A percentile compares a stretch with the other conserved stretches of the same genome.
These are phyloP conservation scores for Drosophila punjabiensis DNA, from an alignment of 1,140 invertebrate species.

Conservation along the genomic window DNA sequence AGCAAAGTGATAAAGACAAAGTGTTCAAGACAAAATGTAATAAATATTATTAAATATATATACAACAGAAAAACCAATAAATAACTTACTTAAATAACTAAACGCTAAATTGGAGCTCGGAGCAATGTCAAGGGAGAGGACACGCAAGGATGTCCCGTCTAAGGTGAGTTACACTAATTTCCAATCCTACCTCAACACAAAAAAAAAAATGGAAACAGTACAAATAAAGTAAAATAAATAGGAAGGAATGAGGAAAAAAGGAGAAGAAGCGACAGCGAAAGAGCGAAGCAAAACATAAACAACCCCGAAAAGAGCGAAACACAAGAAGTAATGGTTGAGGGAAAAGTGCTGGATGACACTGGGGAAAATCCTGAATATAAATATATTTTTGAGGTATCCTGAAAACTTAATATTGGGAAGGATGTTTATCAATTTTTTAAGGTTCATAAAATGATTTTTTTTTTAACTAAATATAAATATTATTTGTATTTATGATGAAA, in stretches of 20 bases:
- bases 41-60: constrained; percentile 66
- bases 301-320: constrained; percentile 62
- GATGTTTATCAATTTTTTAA: not conserved
- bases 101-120: constrained; percentile 32
- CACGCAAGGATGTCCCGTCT: constrained; percentile 58
- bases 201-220: not conserved
- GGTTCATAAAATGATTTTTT: not conserved
- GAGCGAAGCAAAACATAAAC: constrained; percentile 74
- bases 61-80: constrained; percentile 18
- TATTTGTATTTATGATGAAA: not conserved
- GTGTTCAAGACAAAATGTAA: constrained; percentile 80
- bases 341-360: constrained; percentile 20
- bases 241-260: not conserved
- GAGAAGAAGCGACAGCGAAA: constrained; percentile 29
- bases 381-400: not conserved
- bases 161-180: constrained; percentile 57
- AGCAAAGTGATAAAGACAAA: constrained; percentile 80
- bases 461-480: too few relatives aligned
- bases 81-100: constrained; percentile 22
- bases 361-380: constrained; percentile 1
- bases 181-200: constrained; percentile 74
- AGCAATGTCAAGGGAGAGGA: constrained; percentile 39
- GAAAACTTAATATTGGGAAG: not conserved
- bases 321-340: constrained; percentile 33
- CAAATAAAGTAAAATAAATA: constrained; percentile 9